These are phyloP conservation scores for Tokudaia muenninki DNA, from an alignment of 2,797 vertebrate genomes.

Conservation along the genomic window DNA sequence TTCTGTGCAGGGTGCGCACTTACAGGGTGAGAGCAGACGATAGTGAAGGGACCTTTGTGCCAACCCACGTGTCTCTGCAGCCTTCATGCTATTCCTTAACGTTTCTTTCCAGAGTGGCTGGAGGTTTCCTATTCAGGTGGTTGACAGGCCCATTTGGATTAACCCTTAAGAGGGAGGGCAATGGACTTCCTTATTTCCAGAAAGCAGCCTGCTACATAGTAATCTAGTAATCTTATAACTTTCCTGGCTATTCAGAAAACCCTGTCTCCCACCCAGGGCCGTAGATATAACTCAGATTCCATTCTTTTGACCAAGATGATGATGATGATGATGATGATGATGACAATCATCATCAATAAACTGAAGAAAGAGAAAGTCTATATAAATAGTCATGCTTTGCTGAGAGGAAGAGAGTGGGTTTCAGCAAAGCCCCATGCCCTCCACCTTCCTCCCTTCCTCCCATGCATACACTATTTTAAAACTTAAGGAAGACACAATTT, in stretches of 20 bases:
- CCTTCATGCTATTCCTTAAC: not conserved
- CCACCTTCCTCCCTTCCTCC: not conserved
- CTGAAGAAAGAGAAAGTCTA: not conserved
- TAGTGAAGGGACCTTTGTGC: not conserved
- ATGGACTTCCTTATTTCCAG: not conserved
- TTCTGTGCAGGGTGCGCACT: too few species aligned
- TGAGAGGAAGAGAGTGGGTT: not conserved
- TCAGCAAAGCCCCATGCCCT: not conserved
- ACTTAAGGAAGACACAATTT: too few species aligned
- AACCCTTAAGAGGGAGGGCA: not conserved
- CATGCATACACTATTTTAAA: too few species aligned
- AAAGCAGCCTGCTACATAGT: not conserved
- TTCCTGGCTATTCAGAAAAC: not conserved
- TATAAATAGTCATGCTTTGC: not conserved
- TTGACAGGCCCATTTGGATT: not conserved
- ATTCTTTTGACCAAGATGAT: not conserved
- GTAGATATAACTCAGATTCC: not conserved
- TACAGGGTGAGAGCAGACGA: too few species aligned
- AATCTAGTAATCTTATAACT: not conserved
- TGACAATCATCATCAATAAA: not conserved
- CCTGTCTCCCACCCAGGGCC: not conserved
- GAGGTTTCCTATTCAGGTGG: not conserved
- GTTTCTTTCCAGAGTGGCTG: not conserved
- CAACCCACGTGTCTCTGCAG: too few species aligned
- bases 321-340: too few species aligned